phyloP scores from a whole-genome alignment of 2,113 vertebrate species.

The Seriola dumerili region DNA sequence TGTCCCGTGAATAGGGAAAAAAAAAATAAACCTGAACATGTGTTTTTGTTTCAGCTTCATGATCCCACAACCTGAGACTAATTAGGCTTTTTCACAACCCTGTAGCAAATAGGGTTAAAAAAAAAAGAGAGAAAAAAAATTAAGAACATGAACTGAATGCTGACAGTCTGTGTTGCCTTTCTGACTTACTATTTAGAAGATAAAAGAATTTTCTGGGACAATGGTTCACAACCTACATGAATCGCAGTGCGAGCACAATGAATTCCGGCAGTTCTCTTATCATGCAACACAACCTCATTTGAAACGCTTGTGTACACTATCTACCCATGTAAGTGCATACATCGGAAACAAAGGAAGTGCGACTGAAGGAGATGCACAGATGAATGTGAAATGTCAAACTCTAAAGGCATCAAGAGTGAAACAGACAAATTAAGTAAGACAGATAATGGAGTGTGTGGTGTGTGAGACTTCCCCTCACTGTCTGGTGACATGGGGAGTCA shows the following conservation, averaged over 20 bases:
- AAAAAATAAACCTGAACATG: not conserved
- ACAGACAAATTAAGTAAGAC: conserved; percentile 7
- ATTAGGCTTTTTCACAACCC: conserved; percentile 47
- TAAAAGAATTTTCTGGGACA: conserved; percentile 36
- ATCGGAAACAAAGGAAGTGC: not conserved
- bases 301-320: conserved; percentile 2
- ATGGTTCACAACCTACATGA: conserved; percentile 13
- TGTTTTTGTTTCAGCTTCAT: conserved; percentile 11
- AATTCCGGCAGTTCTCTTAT: conserved; percentile 37
- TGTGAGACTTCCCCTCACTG: conserved; percentile 25
- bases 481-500: conserved; percentile 36
- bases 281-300: conserved; percentile 1
- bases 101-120: conserved; percentile 27
- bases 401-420: not conserved
- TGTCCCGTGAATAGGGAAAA: not conserved
- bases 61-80: conserved; percentile 28
- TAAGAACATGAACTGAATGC: conserved; percentile 25
- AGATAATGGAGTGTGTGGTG: not conserved
- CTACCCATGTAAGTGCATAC: not conserved
- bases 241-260: not conserved
- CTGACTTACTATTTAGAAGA: not conserved
- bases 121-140: not conserved
- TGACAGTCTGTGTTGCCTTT: conserved; percentile 27
- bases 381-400: conserved; percentile 6
- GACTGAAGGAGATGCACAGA: not conserved